Percentiles rank a stretch among this genome's conserved stretches.
Conservation (phyloP, 2,113 vertebrate species). For the Athene cunicularia region DNA sequence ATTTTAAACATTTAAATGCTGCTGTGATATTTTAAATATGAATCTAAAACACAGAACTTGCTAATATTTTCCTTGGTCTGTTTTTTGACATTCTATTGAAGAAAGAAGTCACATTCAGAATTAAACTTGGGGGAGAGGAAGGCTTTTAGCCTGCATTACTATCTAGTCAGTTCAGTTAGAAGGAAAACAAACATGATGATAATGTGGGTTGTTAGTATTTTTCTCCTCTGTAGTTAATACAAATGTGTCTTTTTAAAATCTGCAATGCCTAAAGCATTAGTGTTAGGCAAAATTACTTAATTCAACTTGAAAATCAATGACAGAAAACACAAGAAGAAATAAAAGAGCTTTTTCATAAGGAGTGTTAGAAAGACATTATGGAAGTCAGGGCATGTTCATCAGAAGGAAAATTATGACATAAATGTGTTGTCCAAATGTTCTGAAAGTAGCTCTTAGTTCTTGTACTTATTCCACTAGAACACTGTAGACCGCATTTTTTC, state of each 20-base stretch:
- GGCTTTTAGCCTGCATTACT: background rate
- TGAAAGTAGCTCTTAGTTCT: background rate
- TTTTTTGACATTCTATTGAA: background rate
- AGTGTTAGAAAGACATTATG: background rate
- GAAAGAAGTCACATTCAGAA: background rate
- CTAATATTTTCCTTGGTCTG: background rate
- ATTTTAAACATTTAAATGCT: background rate
- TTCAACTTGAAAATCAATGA: background rate
- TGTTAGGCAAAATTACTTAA: background rate
- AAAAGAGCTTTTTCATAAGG: background rate
- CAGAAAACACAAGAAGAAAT: background rate
- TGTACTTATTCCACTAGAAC: background rate
- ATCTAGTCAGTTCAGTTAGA: background rate
- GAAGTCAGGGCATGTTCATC: background rate
- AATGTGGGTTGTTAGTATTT: background rate
- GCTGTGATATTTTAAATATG: background rate
- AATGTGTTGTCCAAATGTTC: background rate
- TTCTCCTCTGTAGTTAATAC: background rate
- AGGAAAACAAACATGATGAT: conserved; percentile 13
- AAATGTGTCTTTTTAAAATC: background rate
- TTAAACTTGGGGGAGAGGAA: background rate
- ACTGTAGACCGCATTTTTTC: background rate
- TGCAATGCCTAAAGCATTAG: background rate
- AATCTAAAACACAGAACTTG: background rate
- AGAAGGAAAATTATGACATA: background rate